Conservation (phyloP, 2,888 invertebrate species). For the Elegia similella region DNA sequence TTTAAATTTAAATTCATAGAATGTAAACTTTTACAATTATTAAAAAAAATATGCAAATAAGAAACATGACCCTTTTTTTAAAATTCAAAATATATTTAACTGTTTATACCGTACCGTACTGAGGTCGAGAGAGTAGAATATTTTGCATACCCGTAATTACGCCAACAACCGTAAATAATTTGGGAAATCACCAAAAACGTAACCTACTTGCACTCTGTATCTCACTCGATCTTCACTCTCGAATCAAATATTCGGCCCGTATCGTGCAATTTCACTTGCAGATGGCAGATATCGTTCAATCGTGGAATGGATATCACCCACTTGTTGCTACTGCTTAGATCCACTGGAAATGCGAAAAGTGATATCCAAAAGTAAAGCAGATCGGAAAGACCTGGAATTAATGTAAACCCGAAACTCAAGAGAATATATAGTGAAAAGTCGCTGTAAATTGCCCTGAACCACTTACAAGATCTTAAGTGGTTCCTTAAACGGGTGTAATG, state of each 20-base stretch:
- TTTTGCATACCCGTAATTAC: not conserved
- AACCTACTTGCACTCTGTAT: not conserved
- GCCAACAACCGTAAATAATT: slow-evolving; percentile 10
- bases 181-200: slow-evolving; percentile 9
- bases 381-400: no score
- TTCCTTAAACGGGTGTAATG: no score
- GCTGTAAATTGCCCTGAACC: no score
- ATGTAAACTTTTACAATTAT: not conserved
- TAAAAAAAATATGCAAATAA: no score
- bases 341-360: not conserved
- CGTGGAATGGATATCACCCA: slow-evolving; percentile 22
- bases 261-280: slow-evolving; percentile 42
- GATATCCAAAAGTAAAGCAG: no score
- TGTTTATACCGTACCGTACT: not conserved
- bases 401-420: no score
- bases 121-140: not conserved
- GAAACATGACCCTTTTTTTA: not conserved
- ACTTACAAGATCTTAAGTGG: no score
- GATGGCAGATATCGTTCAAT: slow-evolving; percentile 41
- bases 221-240: slow-evolving; percentile 22
- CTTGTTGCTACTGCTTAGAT: not conserved
- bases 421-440: no score
- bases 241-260: slow-evolving; percentile 33
- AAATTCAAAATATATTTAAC: not conserved
- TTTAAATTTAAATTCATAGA: no score